Evolutionary conservation across 2,888 invertebrate species (phyloP), one percentile per base, ranked within the genome.

Genomic region (Pyrrhia umbra): DNA sequence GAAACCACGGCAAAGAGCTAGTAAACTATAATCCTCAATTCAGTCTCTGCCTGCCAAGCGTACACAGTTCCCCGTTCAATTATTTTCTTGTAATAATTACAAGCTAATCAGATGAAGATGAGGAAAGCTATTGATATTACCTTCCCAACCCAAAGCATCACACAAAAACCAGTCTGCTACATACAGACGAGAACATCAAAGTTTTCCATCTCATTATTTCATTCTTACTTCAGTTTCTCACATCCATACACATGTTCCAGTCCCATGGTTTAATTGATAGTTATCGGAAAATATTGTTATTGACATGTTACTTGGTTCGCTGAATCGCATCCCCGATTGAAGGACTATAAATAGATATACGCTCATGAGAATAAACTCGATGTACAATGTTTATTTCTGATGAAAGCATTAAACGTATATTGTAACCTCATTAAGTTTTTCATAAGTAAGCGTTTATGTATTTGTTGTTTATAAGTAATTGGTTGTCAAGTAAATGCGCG

Each of bases 361-460:
- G 37, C 37, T 57, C 25, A 65, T 30, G 59, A 59, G 37, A 46
- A 51, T 34, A 51, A 13, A 66, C 5, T 16, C 15, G 0, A 43
- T 23, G 27, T 58, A 6, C 27, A 43, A 13, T 37, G n/a, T 8
- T 9, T 15, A 27, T 47, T 43, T 10, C 21, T 9, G 21, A 58
- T 43, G 10, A 42, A 47, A 40, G n/a, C 34, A 10, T 8, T 1
- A 27, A 20, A 43, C 13, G 34, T 27, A 47, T 37, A 6, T 57
- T 21, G 13, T 21, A 23, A 20, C 8, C 30, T 23, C 9, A 49
- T 66, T 30, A 39, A 13, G 21, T 18, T 37, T 27, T 21, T 21
- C 27, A 37, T 18, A 45, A 15, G 16, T 8, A 27, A 23, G 34
- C 2, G 6, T 68, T 20, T 46, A 30, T 40, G 46, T 40, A 25